phyloP scores from a whole-genome alignment of 2,797 vertebrate genomes.

The Phalanger gymnotis region DNA sequence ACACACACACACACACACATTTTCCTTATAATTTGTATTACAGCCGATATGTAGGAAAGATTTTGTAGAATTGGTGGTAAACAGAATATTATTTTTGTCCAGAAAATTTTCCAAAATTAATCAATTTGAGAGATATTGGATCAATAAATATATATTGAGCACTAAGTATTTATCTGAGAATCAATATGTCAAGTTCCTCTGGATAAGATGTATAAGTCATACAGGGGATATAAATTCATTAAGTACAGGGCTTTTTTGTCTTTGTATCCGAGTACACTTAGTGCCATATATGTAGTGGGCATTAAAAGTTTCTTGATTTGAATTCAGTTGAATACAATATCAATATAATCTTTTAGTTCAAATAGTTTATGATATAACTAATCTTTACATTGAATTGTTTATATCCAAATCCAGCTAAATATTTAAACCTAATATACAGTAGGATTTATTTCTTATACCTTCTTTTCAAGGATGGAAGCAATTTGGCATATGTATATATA shows the following conservation, averaged over 20 bases:
- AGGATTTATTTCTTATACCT: not conserved
- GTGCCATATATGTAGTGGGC: not conserved
- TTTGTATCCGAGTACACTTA: not conserved
- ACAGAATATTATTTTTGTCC: not conserved
- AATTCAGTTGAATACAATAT: not conserved
- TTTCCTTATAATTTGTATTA: not conserved
- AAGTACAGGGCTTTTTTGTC: not conserved
- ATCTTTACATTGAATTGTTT: not conserved
- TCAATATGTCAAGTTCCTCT: not conserved
- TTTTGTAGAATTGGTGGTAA: not conserved
- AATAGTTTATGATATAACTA: not conserved
- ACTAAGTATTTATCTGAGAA: not conserved
- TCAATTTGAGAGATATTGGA: not conserved
- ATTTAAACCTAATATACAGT: not conserved
- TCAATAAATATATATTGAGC: not conserved
- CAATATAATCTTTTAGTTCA: not conserved
- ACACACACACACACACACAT: not conserved
- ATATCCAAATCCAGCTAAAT: not conserved
- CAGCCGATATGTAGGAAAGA: not conserved
- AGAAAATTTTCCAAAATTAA: not conserved
- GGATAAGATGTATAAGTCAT: not conserved
- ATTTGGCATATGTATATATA: too few relatives aligned
- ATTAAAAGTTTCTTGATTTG: not conserved
- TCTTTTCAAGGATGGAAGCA: too few relatives aligned
- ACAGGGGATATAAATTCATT: not conserved